Percentiles rank a stretch among this genome's conserved stretches.
phyloP scores from a whole-genome alignment of 2,113 vertebrate genomes.

The Vanacampus margaritifer region DNA sequence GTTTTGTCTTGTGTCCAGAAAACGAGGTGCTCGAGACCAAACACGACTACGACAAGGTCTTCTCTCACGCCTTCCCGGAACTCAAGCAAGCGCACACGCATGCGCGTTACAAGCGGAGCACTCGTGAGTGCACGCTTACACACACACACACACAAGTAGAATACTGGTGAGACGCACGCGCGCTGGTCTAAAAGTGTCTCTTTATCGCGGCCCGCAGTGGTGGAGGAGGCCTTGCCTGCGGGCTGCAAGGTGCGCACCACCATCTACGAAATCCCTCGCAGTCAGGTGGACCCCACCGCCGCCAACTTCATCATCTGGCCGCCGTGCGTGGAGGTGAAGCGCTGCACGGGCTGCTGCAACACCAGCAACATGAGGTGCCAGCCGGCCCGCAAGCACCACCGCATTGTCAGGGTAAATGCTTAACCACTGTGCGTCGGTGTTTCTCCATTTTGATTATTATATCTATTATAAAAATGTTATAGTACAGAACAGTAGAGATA shows the following conservation, averaged over 20 bases:
- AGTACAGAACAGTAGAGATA: no score
- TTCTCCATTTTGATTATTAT: no score
- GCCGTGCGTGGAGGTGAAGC: conserved; percentile 91
- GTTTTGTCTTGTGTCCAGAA: conserved; percentile 59
- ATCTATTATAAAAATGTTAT: no score
- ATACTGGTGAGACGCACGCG: background rate
- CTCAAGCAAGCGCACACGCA: conserved; percentile 57
- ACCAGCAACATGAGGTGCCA: conserved; percentile 72
- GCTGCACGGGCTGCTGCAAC: conserved; percentile 89
- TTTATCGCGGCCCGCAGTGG: conserved; percentile 48
- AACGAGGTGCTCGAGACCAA: conserved; percentile 70
- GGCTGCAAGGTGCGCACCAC: conserved; percentile 88
- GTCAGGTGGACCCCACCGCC: conserved; percentile 91
- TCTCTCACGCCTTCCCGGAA: conserved; percentile 52
- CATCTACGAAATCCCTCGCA: conserved; percentile 95
- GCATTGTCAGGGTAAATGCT: conserved; percentile 69
- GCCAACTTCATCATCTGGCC: conserved; percentile 98
- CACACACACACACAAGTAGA: conserved; percentile 3
- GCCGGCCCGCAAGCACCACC: conserved; percentile 56
- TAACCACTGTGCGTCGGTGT: no score
- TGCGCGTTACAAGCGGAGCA: conserved; percentile 66
- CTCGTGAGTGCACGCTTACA: conserved; percentile 45
- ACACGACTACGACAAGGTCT: conserved; percentile 65
- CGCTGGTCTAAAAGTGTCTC: background rate
- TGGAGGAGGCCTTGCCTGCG: conserved; percentile 87